phyloP scores from a whole-genome alignment of 2,797 vertebrate genomes.

The Diceros bicornis region DNA sequence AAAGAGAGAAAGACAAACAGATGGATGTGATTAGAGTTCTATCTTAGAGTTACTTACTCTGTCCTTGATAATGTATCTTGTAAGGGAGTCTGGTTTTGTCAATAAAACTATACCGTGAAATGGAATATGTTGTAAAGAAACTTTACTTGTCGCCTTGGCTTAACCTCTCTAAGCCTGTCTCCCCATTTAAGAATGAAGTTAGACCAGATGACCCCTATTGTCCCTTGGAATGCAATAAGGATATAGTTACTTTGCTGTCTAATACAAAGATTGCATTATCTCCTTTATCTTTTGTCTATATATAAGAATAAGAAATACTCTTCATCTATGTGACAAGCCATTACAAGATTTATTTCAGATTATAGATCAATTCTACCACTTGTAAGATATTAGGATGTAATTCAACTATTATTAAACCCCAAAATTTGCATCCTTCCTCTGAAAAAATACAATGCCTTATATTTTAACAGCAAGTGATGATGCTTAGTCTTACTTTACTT shows the following conservation, averaged over 20 bases:
- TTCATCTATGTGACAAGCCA: conserved; percentile 35
- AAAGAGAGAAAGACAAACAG: neutral
- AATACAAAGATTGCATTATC: neutral
- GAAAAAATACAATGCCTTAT: neutral
- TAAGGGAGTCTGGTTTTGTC: neutral
- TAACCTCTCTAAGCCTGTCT: conserved; percentile 17
- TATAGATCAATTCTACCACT: neutral
- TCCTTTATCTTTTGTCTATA: neutral
- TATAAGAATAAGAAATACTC: neutral
- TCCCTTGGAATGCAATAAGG: neutral
- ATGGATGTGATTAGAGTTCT: neutral
- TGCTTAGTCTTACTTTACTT: conserved; percentile 9
- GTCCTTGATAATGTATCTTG: neutral
- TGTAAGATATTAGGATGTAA: neutral
- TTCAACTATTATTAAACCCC: conserved; percentile 43
- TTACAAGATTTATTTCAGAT: conserved; percentile 49
- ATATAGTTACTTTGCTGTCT: neutral
- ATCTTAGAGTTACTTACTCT: neutral
- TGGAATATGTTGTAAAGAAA: conserved; percentile 22
- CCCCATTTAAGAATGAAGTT: conserved; percentile 24
- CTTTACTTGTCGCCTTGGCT: neutral
- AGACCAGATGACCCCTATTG: neutral
- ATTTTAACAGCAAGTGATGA: neutral
- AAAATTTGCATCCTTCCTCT: neutral
- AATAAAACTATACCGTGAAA: conserved; percentile 40